Base-by-base conservation (phyloP, 2,113 vertebrate genomes). In the Pelvicachromis taeniatus region DNA sequence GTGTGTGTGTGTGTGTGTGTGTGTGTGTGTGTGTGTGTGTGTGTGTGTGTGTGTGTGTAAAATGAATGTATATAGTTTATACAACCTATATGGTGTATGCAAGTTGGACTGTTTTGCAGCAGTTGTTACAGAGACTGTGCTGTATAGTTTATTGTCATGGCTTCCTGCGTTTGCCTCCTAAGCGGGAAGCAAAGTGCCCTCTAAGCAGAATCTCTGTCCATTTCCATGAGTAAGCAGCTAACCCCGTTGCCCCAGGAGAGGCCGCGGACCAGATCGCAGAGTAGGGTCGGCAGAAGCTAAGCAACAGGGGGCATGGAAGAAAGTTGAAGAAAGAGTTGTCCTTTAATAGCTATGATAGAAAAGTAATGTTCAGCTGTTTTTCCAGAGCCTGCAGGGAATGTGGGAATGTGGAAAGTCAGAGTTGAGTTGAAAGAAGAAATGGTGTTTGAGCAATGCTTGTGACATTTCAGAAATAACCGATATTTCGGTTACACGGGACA, bases 201-300 rank as follows among this genome's bases (percentile, higher is more conserved):
- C 91, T 93, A 95, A 94, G 94, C 94, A 95, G 73, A 95, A 95
- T 90, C 61, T 73, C 81, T 83, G 84, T 88, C 77, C 73, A 88
- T 94, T 95, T 94, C 65, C 94, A 94, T 95, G 94, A 95, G 91
- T 95, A 94, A 95, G 95, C 95, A 93, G 88, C 92, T 90, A 73
- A 93, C 90, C 91, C 86, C 61, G 17, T 93, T 85, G 87, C 85
- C 91, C 87, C 86, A 80, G 58, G 56, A 82, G 91, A 91, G 86
- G 88, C 88, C 21, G 84, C 14, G 23, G 77, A 89, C 82, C 86
- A 80, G 88, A 93, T 91, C 86, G 88, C 86, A 86, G 83, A 84
- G 63, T 84, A 81, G 88, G 88, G 85, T 87, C 70, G 9, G 63
- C 77, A 58, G 77, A 80, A 78, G 88, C 58, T 58, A 38, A 83